These are phyloP conservation scores for Caenorhabditis drosophilae DNA, from an alignment of 2,888 invertebrate genomes.

Conservation along the genomic window DNA sequence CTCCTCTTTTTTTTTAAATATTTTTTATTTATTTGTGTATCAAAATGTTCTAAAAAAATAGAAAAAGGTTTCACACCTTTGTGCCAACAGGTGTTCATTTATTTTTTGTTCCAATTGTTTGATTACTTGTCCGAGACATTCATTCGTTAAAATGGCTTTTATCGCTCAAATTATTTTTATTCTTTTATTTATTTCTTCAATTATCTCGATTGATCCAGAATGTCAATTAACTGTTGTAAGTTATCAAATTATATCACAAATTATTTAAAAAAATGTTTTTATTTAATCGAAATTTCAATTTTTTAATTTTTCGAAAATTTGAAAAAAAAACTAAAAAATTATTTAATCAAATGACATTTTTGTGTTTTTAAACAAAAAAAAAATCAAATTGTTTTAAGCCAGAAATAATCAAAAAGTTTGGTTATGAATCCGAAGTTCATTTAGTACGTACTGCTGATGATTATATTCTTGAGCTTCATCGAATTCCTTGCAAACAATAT, in stretches of 20 bases:
- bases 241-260: neutral
- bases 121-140: too few species aligned
- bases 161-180: neutral
- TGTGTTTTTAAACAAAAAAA: too few species aligned
- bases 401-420: constrained; percentile 70
- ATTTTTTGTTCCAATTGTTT: too few species aligned
- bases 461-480: constrained; percentile 72
- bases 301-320: neutral
- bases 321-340: neutral
- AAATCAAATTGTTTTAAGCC: constrained; percentile 51
- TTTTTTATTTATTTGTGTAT: too few species aligned
- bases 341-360: too few species aligned
- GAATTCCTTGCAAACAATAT: constrained; percentile 71
- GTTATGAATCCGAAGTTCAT: constrained; percentile 72
- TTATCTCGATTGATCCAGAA: constrained; percentile 8
- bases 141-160: too few species aligned
- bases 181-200: neutral
- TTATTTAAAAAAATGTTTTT: constrained; percentile 1
- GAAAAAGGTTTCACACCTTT: too few species aligned
- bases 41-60: too few species aligned
- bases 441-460: constrained; percentile 71
- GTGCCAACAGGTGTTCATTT: too few species aligned
- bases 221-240: constrained; percentile 26
- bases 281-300: neutral
- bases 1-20: too few species aligned